Evolutionary conservation across 1,140 invertebrate species (phyloP), one percentile per base, ranked within the genome.

Genomic region (Adoxophyes honmai): DNA sequence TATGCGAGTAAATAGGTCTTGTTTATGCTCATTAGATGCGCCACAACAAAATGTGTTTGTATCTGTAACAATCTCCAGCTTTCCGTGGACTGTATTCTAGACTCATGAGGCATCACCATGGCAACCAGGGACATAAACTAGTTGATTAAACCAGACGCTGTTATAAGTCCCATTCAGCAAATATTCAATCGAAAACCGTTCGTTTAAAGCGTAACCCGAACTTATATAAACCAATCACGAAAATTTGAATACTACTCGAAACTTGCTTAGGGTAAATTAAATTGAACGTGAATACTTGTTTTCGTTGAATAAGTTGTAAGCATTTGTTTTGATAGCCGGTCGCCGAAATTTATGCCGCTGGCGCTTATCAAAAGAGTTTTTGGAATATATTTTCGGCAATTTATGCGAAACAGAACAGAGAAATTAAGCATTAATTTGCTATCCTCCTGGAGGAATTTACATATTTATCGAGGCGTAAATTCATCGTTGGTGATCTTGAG

Each of bases 401-500:
- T 72, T 77, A 71, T 70, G 73, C 67, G 62, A 63, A 71, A 76
- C 66, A 69, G 70, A 77, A 74, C 66, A 70, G 54, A 70, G 67
- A 70, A 74, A 77, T 74, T 75, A 75, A 75, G 68, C 73, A 78
- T 77, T 73, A 81, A 79, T 78, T 75, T 78, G 75, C 62, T 73
- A 73, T 77, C 69, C 68, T 69, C 68, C 55, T 36, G 68, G 59
- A 51, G 63, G 60, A 73, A 79, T 81, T 81, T 75, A 73, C 76
- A 83, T 83, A 81, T 76, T 80, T 70, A 78, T 78, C 68, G 70
- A 66, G 64, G 68, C 77, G 62, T 70, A 60, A 70, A 66, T 78
- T 69, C 58, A 71, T 73, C 68, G 65, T 71, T 78, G 73, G 61
- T 70, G 63, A 71, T 74, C 71, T 63, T 54, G 48, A 54, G 36